Evolutionary conservation across 2,888 invertebrate species (phyloP), one percentile per base, ranked within the genome.

Genomic region (Frankliniella fusca): DNA sequence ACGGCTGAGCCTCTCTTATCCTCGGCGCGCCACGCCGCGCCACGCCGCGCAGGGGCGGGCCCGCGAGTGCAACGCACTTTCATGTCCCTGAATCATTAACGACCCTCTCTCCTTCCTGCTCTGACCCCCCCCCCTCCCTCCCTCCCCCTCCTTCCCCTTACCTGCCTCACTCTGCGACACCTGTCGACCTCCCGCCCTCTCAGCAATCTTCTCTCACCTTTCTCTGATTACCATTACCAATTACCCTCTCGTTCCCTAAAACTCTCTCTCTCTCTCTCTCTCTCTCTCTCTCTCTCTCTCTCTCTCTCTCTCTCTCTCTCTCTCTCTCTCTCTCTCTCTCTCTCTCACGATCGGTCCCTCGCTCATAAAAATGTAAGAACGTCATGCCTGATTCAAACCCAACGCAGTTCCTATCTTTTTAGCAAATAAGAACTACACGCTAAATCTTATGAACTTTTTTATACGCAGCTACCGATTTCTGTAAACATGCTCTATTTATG

Each of bases 41-140:
- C 54, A 18, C 18, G 54, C 54, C 54, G 8, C 18, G 54, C 3
- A 1, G 18, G 54, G 54, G 18, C 61, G 61, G n/a, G 61, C 61
- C 20, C 15, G 61, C 38, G 61, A 76, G 70, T 27, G 70, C 70
- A 76, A 76, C 27, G 70, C 70, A 76, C 70, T 76, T 27, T 76
- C 23, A 12, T 12, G 70, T 23, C 70, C 27, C 70, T 76, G 70
- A 23, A 76, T 76, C 23, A 27, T 76, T 76, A 23, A 76, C 61
- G 61, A 61, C 61, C 15, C 54, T 12, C 54, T 18, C 54, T 18
- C 54, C 61, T 11, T 7, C 61, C 61, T n/a, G 61, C 54, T 7
- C 61, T n/a, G 61, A 18, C 15, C 61, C 18, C 15, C 61, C 61
- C 61, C 61, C 20, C 15, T n/a, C 61, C 61, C 61, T 7, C 10